Evolutionary conservation across 2,888 invertebrate genomes (phyloP), one percentile per base, ranked within the genome.

Genomic region (Philopedon plagiatum): DNA sequence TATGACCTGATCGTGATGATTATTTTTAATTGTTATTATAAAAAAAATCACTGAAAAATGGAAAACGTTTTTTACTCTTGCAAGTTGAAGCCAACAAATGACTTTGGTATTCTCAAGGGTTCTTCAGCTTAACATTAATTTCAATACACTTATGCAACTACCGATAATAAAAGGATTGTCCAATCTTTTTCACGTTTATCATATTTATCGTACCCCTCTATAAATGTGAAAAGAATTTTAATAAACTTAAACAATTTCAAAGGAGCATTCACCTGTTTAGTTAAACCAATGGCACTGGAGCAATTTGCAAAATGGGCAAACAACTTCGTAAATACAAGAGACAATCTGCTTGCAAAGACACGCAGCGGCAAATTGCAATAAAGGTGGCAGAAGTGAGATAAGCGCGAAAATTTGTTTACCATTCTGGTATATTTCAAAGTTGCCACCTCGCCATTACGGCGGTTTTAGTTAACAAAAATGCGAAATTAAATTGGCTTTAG

Each of bases 371-470:
- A 72, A 67, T 67, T 72, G 72, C 66, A 67, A 72, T 67, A 72
- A 72, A 67, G 67, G 67, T 72, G 66, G 66, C 63, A 72, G 71
- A 72, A 72, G 62, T n/a, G 62, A 66, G 71, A 72, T 72, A 72
- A 72, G 66, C 62, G 54, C 15, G 66, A 67, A 72, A 72, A 67
- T 72, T 72, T 67, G 62, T 54, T 71, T 71, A 64, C 71, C 71
- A 66, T 71, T 66, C 65, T 49, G 61, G 61, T 66, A 71, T 65
- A 71, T 65, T 71, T 71, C 64, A 60, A 60, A 51, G 56, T 34
- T 34, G 39, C 60, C 60, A 60, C 60, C 8, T n/a, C 4, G 65
- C 58, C 29, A 60, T 70, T 70, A 70, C 58, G 70, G 70, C 44
- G 70, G 39, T 64, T 46, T 63, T 29, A 56, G 60, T 49, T 39